Percentiles rank a stretch among this genome's conserved stretches.
phyloP scores from a whole-genome alignment of 1,140 invertebrate species.

The Penaeus chinensis region DNA sequence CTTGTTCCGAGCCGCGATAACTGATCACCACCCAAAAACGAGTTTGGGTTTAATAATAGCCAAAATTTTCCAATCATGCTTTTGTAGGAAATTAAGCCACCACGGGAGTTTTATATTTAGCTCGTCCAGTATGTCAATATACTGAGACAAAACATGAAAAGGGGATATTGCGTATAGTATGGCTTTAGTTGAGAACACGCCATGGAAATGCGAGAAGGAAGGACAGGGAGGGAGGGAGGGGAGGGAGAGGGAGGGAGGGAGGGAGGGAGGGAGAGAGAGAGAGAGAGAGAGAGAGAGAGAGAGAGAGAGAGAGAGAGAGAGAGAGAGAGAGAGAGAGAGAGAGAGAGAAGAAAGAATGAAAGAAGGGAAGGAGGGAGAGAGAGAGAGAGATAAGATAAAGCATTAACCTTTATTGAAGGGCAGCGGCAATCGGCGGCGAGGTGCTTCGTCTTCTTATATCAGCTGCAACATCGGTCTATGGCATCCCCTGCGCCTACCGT shows the following conservation, averaged over 20 bases:
- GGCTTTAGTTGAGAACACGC: no score
- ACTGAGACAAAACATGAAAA: no score
- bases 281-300: background rate
- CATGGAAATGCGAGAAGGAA: no score
- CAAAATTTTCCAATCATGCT: conserved; percentile 60
- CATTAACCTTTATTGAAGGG: conserved; percentile 50
- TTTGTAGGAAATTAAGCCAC: conserved; percentile 40
- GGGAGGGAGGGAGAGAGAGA: background rate
- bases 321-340: conserved; percentile 1
- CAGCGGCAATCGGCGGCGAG: conserved; percentile 1
- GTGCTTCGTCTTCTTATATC: conserved; percentile 46
- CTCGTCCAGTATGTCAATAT: no score
- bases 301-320: background rate
- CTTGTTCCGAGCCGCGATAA: conserved; percentile 33
- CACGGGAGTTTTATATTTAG: background rate
- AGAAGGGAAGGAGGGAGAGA: background rate
- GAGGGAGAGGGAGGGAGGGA: background rate
- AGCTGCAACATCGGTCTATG: background rate
- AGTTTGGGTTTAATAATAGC: conserved; percentile 57
- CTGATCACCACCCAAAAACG: conserved; percentile 52
- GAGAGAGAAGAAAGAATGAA: background rate
- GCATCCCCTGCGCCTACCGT: no score
- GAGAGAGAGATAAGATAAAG: conserved; percentile 1
- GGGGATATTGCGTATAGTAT: no score
- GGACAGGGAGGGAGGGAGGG: background rate